Evolutionary conservation across 2,888 invertebrate genomes (phyloP).

Genomic region (Drosophila nr. perissopoda): DNA sequence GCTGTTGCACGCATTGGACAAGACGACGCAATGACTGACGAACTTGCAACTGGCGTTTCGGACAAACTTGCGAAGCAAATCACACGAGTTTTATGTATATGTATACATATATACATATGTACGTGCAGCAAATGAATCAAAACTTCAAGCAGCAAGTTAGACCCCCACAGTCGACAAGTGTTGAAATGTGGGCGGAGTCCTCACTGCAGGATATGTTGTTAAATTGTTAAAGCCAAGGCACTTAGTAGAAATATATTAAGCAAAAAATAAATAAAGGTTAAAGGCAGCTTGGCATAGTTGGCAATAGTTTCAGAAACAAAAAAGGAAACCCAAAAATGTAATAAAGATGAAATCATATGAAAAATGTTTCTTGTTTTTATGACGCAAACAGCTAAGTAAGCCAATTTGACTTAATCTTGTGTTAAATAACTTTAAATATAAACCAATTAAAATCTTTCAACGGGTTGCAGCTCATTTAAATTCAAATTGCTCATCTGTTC

Average conservation of each 20-base stretch:
- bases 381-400: not conserved
- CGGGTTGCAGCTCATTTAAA: not conserved
- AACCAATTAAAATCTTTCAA: not conserved
- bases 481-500: constrained; percentile 16
- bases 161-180: constrained; percentile 34
- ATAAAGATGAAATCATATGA: not conserved
- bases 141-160: constrained; percentile 50
- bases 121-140: constrained; percentile 69
- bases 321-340: not conserved
- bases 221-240: constrained; percentile 18
- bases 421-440: not conserved
- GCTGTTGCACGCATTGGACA: constrained; percentile 51
- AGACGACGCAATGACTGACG: constrained; percentile 35
- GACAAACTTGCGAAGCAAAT: constrained; percentile 55
- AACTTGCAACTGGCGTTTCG: constrained; percentile 32
- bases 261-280: not conserved
- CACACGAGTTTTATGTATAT: constrained; percentile 46
- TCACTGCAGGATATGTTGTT: constrained; percentile 9
- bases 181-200: constrained; percentile 42
- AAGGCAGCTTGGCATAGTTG: not conserved
- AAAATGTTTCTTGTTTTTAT: not conserved
- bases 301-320: not conserved
- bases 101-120: constrained; percentile 1
- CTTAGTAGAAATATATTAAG: not conserved
- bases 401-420: not conserved